Percentiles rank a stretch among this genome's conserved stretches.
These are phyloP conservation scores for Catajapyx aquilonaris DNA, from an alignment of 1,140 invertebrate species.

Conservation along the genomic window DNA sequence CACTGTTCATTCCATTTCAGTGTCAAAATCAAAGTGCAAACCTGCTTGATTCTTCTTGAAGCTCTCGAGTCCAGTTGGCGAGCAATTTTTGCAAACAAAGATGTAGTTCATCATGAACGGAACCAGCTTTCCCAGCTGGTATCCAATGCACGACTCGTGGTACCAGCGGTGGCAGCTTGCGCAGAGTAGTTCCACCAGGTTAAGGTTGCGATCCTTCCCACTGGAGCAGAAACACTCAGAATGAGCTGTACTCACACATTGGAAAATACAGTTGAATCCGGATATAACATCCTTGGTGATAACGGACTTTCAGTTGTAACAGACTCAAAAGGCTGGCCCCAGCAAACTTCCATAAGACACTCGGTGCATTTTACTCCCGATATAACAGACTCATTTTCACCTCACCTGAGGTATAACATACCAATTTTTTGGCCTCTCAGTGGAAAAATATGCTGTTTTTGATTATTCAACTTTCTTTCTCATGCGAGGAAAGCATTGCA, in stretches of 20 bases:
- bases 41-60: conserved; percentile 80
- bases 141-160: conserved; percentile 78
- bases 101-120: conserved; percentile 93
- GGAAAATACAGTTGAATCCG: too few species aligned
- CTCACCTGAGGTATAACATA: too few species aligned
- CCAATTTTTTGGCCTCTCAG: too few species aligned
- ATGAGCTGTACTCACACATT: conserved; percentile 10
- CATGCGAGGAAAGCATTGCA: too few species aligned
- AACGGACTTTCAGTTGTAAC: not conserved
- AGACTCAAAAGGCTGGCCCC: too few species aligned
- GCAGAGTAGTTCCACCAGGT: conserved; percentile 74
- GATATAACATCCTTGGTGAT: not conserved
- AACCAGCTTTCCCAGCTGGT: conserved; percentile 72
- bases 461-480: too few species aligned
- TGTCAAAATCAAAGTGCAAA: too few species aligned
- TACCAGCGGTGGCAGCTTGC: conserved; percentile 76
- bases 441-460: too few species aligned
- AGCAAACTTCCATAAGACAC: not conserved
- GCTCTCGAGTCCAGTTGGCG: conserved; percentile 64
- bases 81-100: conserved; percentile 91
- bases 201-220: conserved; percentile 77
- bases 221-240: conserved; percentile 35
- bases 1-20: too few species aligned
- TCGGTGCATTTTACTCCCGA: too few species aligned
- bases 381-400: too few species aligned